Conservation (phyloP, 2,888 invertebrate species). For the Autographa gamma region DNA sequence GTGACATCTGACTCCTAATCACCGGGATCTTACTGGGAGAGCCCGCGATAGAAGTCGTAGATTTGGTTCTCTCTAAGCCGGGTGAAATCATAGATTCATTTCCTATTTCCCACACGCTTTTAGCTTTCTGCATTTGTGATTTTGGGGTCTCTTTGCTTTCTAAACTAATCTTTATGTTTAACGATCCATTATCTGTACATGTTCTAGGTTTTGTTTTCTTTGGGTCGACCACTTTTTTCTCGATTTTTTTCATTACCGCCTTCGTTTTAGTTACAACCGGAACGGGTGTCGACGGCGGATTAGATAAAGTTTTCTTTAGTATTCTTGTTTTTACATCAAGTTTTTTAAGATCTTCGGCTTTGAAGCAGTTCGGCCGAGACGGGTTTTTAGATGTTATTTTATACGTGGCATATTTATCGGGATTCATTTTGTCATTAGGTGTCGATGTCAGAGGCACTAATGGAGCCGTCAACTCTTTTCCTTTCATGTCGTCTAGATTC, state of each 20-base stretch:
- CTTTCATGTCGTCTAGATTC: slow-evolving; percentile 89
- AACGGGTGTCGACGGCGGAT: slow-evolving; percentile 86
- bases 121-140: slow-evolving; percentile 86
- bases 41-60: slow-evolving; percentile 87
- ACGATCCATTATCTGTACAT: slow-evolving; percentile 77
- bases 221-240: slow-evolving; percentile 80
- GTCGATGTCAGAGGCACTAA: slow-evolving; percentile 77
- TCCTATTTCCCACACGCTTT: slow-evolving; percentile 88
- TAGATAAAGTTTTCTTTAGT: slow-evolving; percentile 87
- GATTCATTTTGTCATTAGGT: slow-evolving; percentile 80
- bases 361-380: slow-evolving; percentile 78
- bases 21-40: slow-evolving; percentile 91
- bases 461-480: slow-evolving; percentile 83
- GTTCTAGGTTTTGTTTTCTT: slow-evolving; percentile 83
- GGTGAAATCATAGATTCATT: slow-evolving; percentile 79
- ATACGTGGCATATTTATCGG: slow-evolving; percentile 87
- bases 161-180: slow-evolving; percentile 78
- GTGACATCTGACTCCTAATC: slow-evolving; percentile 87
- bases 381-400: slow-evolving; percentile 84
- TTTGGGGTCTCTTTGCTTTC: slow-evolving; percentile 78
- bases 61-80: slow-evolving; percentile 84
- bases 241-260: slow-evolving; percentile 79
- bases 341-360: slow-evolving; percentile 85
- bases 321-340: slow-evolving; percentile 88
- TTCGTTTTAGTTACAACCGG: slow-evolving; percentile 85